Conservation (phyloP, 2,113 vertebrate species). For the Psittacula cyanocephala region DNA sequence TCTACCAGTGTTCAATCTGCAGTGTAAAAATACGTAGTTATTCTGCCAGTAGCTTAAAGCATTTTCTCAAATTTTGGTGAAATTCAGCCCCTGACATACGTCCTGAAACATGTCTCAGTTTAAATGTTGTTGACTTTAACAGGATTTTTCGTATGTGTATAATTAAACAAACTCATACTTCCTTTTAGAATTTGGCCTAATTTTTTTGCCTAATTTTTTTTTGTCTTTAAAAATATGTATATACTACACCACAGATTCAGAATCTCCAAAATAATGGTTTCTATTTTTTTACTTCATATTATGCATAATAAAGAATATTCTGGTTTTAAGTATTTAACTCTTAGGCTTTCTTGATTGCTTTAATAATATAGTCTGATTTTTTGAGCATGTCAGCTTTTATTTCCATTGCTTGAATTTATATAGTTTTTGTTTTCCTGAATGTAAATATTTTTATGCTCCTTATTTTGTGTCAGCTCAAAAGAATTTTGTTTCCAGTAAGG, state of each 20-base stretch:
- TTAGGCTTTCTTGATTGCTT: background rate
- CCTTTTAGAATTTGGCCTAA: background rate
- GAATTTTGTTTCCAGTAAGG: background rate
- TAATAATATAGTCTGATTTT: background rate
- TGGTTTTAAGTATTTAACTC: background rate
- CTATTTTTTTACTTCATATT: background rate
- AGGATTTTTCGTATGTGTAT: background rate
- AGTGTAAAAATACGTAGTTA: background rate
- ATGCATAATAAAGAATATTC: background rate
- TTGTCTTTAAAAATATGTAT: background rate
- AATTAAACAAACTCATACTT: background rate
- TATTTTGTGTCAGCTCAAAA: conserved; percentile 3
- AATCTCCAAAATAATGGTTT: background rate
- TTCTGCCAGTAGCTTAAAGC: background rate
- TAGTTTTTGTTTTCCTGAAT: background rate
- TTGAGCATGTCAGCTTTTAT: background rate
- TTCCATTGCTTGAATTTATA: background rate
- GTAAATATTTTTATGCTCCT: background rate
- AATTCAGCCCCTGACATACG: background rate
- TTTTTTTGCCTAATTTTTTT: background rate
- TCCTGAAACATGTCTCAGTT: background rate
- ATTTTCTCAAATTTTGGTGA: background rate
- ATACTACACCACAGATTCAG: background rate
- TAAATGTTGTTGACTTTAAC: background rate
- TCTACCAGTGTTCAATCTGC: background rate